phyloP scores from a whole-genome alignment of 2,797 vertebrate genomes.

The Meriones psammophilus region DNA sequence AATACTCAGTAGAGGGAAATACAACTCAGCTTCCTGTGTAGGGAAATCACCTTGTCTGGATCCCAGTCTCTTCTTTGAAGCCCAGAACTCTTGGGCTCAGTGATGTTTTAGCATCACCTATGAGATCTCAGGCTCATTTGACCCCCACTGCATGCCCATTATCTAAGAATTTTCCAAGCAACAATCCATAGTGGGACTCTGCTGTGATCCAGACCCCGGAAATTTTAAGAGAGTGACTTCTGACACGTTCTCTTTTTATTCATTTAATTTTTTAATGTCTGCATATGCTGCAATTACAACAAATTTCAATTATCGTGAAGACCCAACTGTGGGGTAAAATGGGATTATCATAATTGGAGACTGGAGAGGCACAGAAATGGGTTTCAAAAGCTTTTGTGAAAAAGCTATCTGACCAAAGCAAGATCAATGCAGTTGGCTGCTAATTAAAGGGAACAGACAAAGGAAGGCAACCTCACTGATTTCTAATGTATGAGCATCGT shows the following conservation, averaged over 20 bases:
- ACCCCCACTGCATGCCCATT: neutral
- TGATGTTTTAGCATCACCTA: neutral
- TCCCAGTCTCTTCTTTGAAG: neutral
- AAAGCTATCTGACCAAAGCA: conserved; percentile 86
- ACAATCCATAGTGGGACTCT: neutral
- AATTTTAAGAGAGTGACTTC: conserved; percentile 71
- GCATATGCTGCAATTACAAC: conserved; percentile 81
- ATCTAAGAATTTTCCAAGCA: neutral
- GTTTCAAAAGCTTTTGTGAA: conserved; percentile 84
- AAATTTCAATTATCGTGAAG: conserved; percentile 84
- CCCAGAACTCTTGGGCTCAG: neutral
- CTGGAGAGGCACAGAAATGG: conserved; percentile 79
- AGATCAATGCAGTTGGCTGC: conserved; percentile 80
- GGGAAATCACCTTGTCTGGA: fast-evolving
- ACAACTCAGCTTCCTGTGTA: neutral
- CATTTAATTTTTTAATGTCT: conserved; percentile 85
- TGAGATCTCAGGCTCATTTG: neutral
- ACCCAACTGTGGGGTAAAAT: conserved; percentile 81
- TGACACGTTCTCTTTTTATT: conserved; percentile 77
- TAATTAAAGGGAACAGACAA: conserved; percentile 87
- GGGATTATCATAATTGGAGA: conserved; percentile 86
- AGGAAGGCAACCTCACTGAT: conserved; percentile 82
- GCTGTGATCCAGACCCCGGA: conserved; percentile 23
- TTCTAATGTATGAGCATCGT: conserved; percentile 85
- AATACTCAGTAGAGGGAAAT: neutral